Evolutionary conservation across 2,797 vertebrate genomes (phyloP).

Genomic region (Meda fulgida): DNA sequence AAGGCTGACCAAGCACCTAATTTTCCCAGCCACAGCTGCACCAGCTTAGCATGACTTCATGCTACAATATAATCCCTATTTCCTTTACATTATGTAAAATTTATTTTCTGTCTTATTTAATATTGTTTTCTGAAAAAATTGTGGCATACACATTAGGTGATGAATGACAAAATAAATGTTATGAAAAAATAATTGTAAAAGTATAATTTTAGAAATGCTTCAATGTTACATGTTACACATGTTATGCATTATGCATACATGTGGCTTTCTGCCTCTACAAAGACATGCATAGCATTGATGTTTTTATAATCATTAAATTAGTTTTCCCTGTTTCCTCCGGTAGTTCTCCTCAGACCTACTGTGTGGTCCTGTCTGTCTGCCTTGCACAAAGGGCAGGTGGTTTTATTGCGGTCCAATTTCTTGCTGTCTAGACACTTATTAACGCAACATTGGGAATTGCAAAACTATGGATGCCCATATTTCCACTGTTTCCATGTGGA

Average conservation of each 20-base stretch:
- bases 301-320: constrained; percentile 36
- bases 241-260: background rate
- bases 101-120: constrained; percentile 28
- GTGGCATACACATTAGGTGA: constrained; percentile 1
- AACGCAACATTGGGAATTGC: constrained; percentile 16
- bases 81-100: constrained; percentile 25
- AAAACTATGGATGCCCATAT: background rate
- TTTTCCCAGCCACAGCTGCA: constrained; percentile 32
- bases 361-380: constrained; percentile 51
- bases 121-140: background rate
- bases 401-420: constrained; percentile 23
- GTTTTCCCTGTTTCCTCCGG: background rate
- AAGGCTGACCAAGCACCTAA: constrained; percentile 22
- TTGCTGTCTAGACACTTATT: constrained; percentile 28
- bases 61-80: constrained; percentile 43
- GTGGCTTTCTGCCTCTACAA: background rate
- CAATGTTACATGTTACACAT: background rate
- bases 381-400: background rate
- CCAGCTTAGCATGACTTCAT: constrained; percentile 30
- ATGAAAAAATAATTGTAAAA: background rate
- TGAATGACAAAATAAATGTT: constrained; percentile 16
- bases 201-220: background rate
- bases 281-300: constrained; percentile 11
- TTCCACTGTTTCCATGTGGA: constrained; percentile 18
- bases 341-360: background rate